phyloP scores from a whole-genome alignment of 2,113 vertebrate species.

The Percopsis transmontana region DNA sequence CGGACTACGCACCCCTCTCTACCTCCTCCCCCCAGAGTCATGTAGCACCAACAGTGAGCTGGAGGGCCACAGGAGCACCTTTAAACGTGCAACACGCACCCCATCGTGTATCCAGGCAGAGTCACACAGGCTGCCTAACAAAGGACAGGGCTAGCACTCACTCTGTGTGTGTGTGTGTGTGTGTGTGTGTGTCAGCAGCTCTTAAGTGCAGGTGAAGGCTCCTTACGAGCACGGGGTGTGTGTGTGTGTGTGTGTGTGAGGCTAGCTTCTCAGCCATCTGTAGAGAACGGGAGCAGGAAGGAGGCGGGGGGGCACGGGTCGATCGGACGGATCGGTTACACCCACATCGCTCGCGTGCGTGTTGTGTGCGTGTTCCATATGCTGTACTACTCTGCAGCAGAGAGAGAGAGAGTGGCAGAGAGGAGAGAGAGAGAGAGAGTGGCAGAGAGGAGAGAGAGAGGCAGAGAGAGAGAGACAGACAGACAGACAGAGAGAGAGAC shows the following conservation, averaged over 20 bases:
- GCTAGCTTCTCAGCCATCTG: not conserved
- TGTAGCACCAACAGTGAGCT: no score
- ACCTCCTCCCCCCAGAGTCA: slow-evolving; percentile 1
- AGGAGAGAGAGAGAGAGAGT: not conserved
- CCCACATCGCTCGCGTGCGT: slow-evolving; percentile 14
- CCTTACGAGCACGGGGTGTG: slow-evolving; percentile 21
- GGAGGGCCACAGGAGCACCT: no score
- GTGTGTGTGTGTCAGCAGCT: slow-evolving; percentile 34
- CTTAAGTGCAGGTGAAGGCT: slow-evolving; percentile 22
- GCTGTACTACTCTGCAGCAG: slow-evolving; percentile 24
- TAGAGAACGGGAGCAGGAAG: slow-evolving; percentile 5
- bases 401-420: slow-evolving; percentile 10
- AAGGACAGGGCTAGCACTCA: slow-evolving; percentile 6
- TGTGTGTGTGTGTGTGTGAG: not conserved
- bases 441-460: not conserved
- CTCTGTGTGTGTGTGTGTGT: not conserved
- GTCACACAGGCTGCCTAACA: slow-evolving; percentile 20
- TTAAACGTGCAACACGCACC: not conserved
- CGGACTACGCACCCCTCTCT: not conserved
- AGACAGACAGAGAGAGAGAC: not conserved
- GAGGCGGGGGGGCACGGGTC: slow-evolving; percentile 30
- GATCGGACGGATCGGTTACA: slow-evolving; percentile 52
- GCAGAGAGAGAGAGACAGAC: not conserved
- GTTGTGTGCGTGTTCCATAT: not conserved
- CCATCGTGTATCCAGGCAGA: slow-evolving; percentile 1